phyloP scores from a whole-genome alignment of 2,888 invertebrate species.

The Parnassius smintheus region DNA sequence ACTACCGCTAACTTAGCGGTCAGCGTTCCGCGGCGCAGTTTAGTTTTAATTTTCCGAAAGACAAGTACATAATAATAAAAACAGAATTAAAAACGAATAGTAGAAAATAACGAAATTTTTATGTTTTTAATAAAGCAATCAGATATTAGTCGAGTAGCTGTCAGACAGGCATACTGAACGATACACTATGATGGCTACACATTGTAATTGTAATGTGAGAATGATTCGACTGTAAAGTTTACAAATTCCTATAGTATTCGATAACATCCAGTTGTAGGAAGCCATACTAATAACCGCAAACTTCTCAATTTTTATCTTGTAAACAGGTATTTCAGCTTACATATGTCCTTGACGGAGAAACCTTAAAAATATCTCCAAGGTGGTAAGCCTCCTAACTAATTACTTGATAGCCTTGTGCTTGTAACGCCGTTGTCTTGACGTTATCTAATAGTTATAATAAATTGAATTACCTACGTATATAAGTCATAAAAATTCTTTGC shows the following conservation, averaged over 20 bases:
- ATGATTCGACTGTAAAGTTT: no score
- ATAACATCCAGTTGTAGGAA: constrained; percentile 25
- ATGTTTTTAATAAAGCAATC: no score
- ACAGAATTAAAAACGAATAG: no score
- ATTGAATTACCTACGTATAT: constrained; percentile 35
- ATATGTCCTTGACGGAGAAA: constrained; percentile 51
- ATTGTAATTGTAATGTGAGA: no score
- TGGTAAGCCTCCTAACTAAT: constrained; percentile 53
- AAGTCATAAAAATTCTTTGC: constrained; percentile 23
- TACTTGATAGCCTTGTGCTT: constrained; percentile 58
- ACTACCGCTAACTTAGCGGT: no score
- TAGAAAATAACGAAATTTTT: no score
- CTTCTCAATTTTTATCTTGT: constrained; percentile 25
- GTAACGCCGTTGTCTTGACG: constrained; percentile 41
- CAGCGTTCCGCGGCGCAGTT: no score
- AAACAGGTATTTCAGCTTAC: constrained; percentile 26
- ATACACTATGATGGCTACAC: no score
- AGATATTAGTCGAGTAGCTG: no score
- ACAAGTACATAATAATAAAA: no score
- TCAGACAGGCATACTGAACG: no score
- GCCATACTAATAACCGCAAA: constrained; percentile 37
- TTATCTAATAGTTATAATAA: constrained; percentile 47
- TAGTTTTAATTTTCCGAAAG: no score
- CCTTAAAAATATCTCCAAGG: constrained; percentile 60
- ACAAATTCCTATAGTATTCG: background rate